These are phyloP conservation scores for Drosophila pegasa DNA, from an alignment of 2,888 invertebrate species.

Conservation along the genomic window DNA sequence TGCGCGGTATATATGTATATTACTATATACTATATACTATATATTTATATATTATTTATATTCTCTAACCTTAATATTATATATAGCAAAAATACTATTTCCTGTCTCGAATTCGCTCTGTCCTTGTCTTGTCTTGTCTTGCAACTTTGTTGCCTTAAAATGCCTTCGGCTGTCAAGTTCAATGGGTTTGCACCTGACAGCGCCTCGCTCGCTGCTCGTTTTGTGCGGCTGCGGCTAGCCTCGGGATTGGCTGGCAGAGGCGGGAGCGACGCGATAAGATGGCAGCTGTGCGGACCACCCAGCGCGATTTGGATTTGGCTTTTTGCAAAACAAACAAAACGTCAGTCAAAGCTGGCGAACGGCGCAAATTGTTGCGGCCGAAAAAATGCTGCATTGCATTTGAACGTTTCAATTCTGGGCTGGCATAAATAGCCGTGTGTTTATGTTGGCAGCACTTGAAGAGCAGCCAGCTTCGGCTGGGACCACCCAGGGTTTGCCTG, in stretches of 20 bases:
- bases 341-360: slow-evolving; percentile 63
- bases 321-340: slow-evolving; percentile 80
- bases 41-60: not conserved
- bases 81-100: not conserved
- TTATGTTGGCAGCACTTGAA: slow-evolving; percentile 79
- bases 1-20: not conserved
- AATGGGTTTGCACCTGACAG: slow-evolving; percentile 52
- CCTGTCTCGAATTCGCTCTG: not conserved
- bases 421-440: slow-evolving; percentile 75
- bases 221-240: slow-evolving; percentile 8
- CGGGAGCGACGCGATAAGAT: not conserved
- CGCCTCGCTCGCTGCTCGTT: not conserved
- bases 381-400: slow-evolving; percentile 67
- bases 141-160: slow-evolving; percentile 15
- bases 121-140: slow-evolving; percentile 45
- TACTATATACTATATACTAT: not conserved
- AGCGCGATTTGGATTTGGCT: slow-evolving; percentile 69
- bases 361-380: slow-evolving; percentile 38
- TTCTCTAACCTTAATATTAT: not conserved
- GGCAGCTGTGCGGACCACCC: slow-evolving; percentile 59
- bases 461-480: slow-evolving; percentile 26
- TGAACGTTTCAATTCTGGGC: slow-evolving; percentile 63
- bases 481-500: slow-evolving; percentile 46
- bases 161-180: slow-evolving; percentile 45
- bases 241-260: slow-evolving; percentile 7